Evolutionary conservation across 2,797 vertebrate genomes (phyloP).

Genomic region (Pseudocheirus occidentalis): DNA sequence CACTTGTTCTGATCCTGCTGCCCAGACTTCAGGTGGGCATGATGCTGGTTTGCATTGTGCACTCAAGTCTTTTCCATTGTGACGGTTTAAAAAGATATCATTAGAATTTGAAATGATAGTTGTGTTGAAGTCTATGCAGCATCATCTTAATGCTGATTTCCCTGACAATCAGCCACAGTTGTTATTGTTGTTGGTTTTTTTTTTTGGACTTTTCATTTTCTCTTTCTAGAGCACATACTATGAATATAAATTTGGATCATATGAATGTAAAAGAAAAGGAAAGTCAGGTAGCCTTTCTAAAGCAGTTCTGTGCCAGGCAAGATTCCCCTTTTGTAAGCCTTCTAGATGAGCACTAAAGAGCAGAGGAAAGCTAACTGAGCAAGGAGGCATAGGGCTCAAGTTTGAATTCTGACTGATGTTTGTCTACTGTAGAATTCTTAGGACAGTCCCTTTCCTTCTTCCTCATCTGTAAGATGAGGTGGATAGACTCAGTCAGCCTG

Average conservation of each 20-base stretch:
- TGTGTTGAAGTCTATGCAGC: slow-evolving; percentile 52
- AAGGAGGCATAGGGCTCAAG: neutral
- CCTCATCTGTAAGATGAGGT: neutral
- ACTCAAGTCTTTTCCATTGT: slow-evolving; percentile 56
- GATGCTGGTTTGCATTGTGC: slow-evolving; percentile 34
- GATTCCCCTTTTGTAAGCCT: neutral
- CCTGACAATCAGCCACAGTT: slow-evolving; percentile 37
- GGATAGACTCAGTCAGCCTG: neutral
- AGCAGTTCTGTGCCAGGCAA: neutral
- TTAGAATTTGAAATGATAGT: slow-evolving; percentile 59
- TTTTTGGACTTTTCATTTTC: neutral
- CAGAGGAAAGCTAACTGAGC: neutral
- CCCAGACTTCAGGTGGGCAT: slow-evolving; percentile 30
- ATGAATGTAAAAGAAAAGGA: neutral
- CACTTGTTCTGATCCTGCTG: neutral
- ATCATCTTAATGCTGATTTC: slow-evolving; percentile 49
- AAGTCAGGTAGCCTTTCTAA: slow-evolving; percentile 12
- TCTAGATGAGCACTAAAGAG: neutral
- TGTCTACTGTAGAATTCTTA: neutral
- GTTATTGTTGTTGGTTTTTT: too few species aligned
- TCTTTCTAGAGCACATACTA: slow-evolving; percentile 36
- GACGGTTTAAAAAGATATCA: slow-evolving; percentile 51
- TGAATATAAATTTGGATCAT: slow-evolving; percentile 44
- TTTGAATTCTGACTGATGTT: neutral
- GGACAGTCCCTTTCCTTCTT: neutral